Conservation (phyloP, 2,113 vertebrate species). For the Festucalex cinctus region DNA sequence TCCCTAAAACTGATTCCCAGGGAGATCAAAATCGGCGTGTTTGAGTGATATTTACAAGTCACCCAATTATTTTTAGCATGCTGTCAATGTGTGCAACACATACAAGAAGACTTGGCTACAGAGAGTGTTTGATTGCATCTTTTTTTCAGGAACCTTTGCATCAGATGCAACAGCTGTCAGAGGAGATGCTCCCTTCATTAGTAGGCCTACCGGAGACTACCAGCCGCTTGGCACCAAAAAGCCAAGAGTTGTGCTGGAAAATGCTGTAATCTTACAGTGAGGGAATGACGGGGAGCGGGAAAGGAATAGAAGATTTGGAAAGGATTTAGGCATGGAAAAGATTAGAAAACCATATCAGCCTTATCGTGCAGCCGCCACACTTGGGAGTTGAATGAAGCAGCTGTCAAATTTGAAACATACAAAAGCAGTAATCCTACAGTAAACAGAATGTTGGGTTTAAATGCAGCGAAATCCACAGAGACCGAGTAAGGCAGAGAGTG, state of each 20-base stretch:
- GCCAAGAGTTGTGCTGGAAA: slow-evolving; percentile 66
- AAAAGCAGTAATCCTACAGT: slow-evolving; percentile 78
- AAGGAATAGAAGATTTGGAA: slow-evolving; percentile 74
- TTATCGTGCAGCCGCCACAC: slow-evolving; percentile 75
- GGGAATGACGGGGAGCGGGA: slow-evolving; percentile 58
- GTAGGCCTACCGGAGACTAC: slow-evolving; percentile 58
- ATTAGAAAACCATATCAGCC: slow-evolving; percentile 77
- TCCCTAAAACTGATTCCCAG: slow-evolving; percentile 39
- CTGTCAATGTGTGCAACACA: slow-evolving; percentile 37
- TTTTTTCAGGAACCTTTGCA: slow-evolving; percentile 62
- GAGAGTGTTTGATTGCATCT: slow-evolving; percentile 60
- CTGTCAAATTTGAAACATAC: slow-evolving; percentile 79
- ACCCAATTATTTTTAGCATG: slow-evolving; percentile 67
- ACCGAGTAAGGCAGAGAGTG: slow-evolving; percentile 11
- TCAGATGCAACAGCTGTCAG: slow-evolving; percentile 72
- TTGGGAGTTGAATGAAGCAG: slow-evolving; percentile 75
- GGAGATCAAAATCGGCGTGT: slow-evolving; percentile 49
- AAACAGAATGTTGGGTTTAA: slow-evolving; percentile 73
- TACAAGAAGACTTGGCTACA: slow-evolving; percentile 37
- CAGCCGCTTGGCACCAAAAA: slow-evolving; percentile 53
- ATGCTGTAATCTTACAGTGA: slow-evolving; percentile 70
- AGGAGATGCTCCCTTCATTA: slow-evolving; percentile 69
- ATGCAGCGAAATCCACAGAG: slow-evolving; percentile 53
- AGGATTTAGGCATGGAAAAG: slow-evolving; percentile 75
- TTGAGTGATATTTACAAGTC: slow-evolving; percentile 65